Evolutionary conservation across 1,140 invertebrate genomes (phyloP), one percentile per base, ranked within the genome.

Genomic region (Leptinotarsa defecta): DNA sequence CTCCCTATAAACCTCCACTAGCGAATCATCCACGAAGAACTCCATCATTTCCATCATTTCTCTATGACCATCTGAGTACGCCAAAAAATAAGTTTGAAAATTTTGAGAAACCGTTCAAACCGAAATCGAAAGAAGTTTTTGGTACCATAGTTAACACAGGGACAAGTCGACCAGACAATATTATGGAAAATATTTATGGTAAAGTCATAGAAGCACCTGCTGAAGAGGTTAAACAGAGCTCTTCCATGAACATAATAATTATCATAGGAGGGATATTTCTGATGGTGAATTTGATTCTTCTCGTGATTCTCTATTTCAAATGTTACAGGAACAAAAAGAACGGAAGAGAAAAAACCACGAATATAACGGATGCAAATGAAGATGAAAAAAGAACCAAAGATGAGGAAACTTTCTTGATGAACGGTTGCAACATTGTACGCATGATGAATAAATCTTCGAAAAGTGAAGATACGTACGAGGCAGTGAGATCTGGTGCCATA

Each of bases 221-320:
- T 49, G 70, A 75, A 70, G 74, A 79, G 69, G 69, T 83, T n/a
- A 77, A 87, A 83, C 76, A 87, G 86, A 6, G 85, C 78, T 80
- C 77, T 82, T 48, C 76, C n/a, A 52, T 76, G 3, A 79, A 74
- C 73, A 63, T 81, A 34, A 13, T 79, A 0, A 24, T 77, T n/a
- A 74, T 79, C 20, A 52, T 74, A 13, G 77, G 80, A 4, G 74
- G 19, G 4, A 86, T 93, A 24, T 94, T 98, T 82, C 86, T 98
- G 2, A 86, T 94, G n/a, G 86, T 96, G 15, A 98, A 97, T 84
- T 84, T 96, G 3, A 89, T 91, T 48, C 89, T 92, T 11, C 94
- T 94, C 79, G 87, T 90, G 4, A 90, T 91, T 61, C 87, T 96
- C n/a, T 95, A 94, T 83, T 92, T 92, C 76, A 94, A 93, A 83